Base-by-base conservation (phyloP, 2,797 vertebrate genomes). In the Lutjanus campechanus region DNA sequence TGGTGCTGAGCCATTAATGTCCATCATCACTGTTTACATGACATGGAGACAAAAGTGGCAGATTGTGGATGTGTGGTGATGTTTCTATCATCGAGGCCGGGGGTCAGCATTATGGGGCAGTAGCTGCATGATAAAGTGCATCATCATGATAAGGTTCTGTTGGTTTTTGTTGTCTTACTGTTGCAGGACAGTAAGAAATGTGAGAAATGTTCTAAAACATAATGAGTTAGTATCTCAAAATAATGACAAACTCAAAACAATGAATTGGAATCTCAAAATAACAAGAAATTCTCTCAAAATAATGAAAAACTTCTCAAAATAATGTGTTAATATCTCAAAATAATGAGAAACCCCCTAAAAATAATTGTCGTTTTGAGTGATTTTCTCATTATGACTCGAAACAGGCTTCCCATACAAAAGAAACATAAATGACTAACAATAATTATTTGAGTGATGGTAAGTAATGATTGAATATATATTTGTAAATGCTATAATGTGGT, bases 21-120 rank as follows among this genome's bases (percentile, higher is more conserved):
- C 73, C 66, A 76, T 81, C 83, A 76, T 69, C 74, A 46, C 49
- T 56, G 68, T 83, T 91, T 76, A 76, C 64, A 73, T 64, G 29
- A 12, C 36, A 29, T 17, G 60, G 11, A 58, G 5, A 69, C 22
- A 70, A 47, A 25, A 72, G 40, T 55, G 25, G 44, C 16, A 51
- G 17, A 43, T 1, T 11, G 56, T 17, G 36, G 46, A 62, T 20
- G 13, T 62, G 25, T 43, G 5, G 8, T n/a, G 19, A 55, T 49
- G 41, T 40, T 22, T 11, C 61, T n/a, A 8, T 19, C 20, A 19
- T 1, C 20, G 8, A 11, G 4, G 5, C 13, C 0, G 9, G 16
- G 20, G 5, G 29, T 60, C 40, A 47, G 25, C 19, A 49, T 56
- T 17, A 29, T 36, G 29, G 29, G 17, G 17, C 22, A 13, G 25